These are phyloP conservation scores for Amphiura filiformis DNA, from an alignment of 35 echinoderm and acorn worm genomes.

Conservation along the genomic window DNA sequence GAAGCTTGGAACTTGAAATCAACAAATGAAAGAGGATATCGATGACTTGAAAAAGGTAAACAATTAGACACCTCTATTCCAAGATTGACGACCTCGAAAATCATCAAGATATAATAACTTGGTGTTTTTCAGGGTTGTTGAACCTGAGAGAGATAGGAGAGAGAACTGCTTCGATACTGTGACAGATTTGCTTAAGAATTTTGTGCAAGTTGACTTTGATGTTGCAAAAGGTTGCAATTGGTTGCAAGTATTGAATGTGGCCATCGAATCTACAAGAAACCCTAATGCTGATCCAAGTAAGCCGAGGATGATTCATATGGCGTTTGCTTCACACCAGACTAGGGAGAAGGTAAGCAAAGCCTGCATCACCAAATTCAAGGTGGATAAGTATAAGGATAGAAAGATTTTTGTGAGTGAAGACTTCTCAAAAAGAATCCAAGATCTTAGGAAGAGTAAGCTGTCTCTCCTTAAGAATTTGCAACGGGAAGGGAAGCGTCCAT, in stretches of 20 bases:
- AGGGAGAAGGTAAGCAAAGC: neutral
- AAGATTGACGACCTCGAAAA: slow-evolving; percentile 35
- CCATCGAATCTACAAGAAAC: neutral
- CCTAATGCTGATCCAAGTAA: neutral
- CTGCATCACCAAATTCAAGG: slow-evolving; percentile 12
- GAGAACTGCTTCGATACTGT: slow-evolving; percentile 1
- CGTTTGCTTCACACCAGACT: neutral
- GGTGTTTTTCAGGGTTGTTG: neutral
- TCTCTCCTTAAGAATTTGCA: neutral
- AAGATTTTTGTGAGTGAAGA: slow-evolving; percentile 26
- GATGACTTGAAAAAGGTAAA: neutral
- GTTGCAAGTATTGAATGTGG: slow-evolving; percentile 10
- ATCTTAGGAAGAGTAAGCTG: slow-evolving; percentile 21
- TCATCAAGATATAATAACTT: slow-evolving; percentile 10
- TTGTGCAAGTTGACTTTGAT: neutral
- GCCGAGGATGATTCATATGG: slow-evolving; percentile 11
- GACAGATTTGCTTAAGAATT: neutral
- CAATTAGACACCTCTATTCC: neutral
- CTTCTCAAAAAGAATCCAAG: neutral
- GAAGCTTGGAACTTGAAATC: neutral
- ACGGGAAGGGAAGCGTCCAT: slow-evolving; percentile 9
- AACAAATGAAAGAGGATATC: neutral
- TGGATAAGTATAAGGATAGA: neutral
- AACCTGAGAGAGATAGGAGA: neutral
- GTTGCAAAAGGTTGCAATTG: no score